phyloP scores from a whole-genome alignment of 1,140 invertebrate species.

The Zaprionus africanus region DNA sequence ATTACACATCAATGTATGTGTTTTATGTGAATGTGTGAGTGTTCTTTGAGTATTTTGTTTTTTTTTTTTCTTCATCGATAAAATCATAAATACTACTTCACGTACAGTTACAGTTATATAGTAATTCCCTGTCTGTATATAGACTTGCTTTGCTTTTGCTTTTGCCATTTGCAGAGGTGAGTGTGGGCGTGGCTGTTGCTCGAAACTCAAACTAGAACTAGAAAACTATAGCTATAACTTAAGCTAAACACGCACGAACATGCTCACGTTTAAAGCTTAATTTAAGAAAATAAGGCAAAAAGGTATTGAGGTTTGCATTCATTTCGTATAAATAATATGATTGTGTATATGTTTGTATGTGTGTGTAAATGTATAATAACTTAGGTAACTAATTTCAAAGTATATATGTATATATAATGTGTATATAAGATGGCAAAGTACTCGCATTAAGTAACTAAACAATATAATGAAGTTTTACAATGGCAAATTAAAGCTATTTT shows the following conservation, averaged over 20 bases:
- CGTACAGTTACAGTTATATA: slow-evolving; percentile 58
- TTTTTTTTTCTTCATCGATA: slow-evolving; percentile 40
- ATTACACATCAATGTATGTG: slow-evolving; percentile 36
- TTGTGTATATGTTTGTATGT: slow-evolving; percentile 19
- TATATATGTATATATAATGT: slow-evolving; percentile 25
- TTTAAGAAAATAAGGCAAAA: slow-evolving; percentile 76
- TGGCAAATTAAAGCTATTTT: slow-evolving; percentile 83
- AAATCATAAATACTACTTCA: slow-evolving; percentile 80
- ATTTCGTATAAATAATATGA: slow-evolving; percentile 39
- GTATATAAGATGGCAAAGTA: slow-evolving; percentile 68
- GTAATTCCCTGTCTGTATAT: slow-evolving; percentile 35
- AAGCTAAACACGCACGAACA: slow-evolving; percentile 23
- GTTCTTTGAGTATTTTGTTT: slow-evolving; percentile 72
- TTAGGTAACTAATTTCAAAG: slow-evolving; percentile 40
- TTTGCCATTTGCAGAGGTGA: slow-evolving; percentile 14
- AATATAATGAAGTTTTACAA: slow-evolving; percentile 63
- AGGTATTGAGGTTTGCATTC: slow-evolving; percentile 66
- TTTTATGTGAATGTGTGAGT: slow-evolving; percentile 22
- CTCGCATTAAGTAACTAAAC: slow-evolving; percentile 58
- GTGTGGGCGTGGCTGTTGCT: slow-evolving; percentile 63
- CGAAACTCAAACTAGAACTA: slow-evolving; percentile 62
- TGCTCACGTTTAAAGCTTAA: slow-evolving; percentile 68
- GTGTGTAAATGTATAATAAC: slow-evolving; percentile 25
- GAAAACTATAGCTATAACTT: slow-evolving; percentile 68
- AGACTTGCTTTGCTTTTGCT: slow-evolving; percentile 38